Percentiles rank a stretch among this genome's conserved stretches.
phyloP scores from a whole-genome alignment of 1,140 invertebrate species.

The Mamestra configurata region DNA sequence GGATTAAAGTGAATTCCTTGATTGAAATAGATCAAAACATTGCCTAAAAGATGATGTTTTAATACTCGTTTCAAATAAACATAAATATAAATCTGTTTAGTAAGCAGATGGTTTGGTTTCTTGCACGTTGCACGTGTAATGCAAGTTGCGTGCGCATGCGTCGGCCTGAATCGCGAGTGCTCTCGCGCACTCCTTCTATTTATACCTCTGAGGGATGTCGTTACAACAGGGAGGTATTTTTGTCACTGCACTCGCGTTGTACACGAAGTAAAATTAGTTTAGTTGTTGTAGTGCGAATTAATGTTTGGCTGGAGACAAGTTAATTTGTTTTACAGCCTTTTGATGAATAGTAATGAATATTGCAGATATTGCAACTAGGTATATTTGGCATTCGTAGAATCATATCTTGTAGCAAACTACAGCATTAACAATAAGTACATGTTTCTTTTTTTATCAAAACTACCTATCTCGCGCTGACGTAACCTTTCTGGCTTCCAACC shows the following conservation, averaged over 20 bases:
- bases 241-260: constrained; percentile 58
- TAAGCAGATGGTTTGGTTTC: constrained; percentile 51
- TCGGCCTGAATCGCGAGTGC: constrained; percentile 70
- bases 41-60: constrained; percentile 32
- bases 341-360: not conserved
- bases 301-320: constrained; percentile 7
- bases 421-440: too few species aligned
- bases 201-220: constrained; percentile 73
- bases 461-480: not conserved
- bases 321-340: not conserved
- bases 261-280: constrained; percentile 54
- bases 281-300: constrained; percentile 30
- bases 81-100: constrained; percentile 41
- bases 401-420: too few species aligned
- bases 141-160: constrained; percentile 57
- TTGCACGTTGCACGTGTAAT: constrained; percentile 51
- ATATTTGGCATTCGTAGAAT: too few species aligned
- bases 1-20: not conserved
- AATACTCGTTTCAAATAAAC: constrained; percentile 32
- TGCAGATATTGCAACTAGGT: not conserved
- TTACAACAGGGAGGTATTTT: constrained; percentile 69
- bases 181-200: constrained; percentile 66
- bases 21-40: constrained; percentile 36
- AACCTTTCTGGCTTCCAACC: too few species aligned
- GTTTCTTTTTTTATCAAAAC: too few species aligned